Conservation (phyloP, 1,140 invertebrate genomes). For the Caenorhabditis latens region DNA sequence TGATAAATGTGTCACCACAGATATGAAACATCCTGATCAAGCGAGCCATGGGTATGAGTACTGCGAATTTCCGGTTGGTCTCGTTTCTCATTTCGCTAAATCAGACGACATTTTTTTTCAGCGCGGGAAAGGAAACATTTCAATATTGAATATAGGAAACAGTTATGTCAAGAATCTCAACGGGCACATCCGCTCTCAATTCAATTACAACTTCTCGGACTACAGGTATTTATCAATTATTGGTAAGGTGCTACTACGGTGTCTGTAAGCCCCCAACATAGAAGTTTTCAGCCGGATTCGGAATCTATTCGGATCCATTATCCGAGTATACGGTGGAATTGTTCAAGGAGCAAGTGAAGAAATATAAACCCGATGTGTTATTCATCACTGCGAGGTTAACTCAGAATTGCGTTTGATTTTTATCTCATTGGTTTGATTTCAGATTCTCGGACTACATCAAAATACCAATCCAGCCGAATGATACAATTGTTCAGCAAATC, state of each 20-base stretch:
- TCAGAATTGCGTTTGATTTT: background rate
- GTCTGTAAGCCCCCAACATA: background rate
- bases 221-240: background rate
- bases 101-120: background rate
- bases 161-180: slow-evolving; percentile 21
- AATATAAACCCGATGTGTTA: background rate
- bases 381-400: background rate
- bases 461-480: background rate
- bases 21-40: background rate
- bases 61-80: background rate
- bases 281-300: background rate
- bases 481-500: background rate
- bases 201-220: slow-evolving; percentile 8
- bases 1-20: background rate
- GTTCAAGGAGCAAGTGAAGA: background rate
- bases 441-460: background rate
- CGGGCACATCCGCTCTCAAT: background rate
- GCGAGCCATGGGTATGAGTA: background rate
- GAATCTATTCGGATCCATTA: background rate
- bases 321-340: background rate
- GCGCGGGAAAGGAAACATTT: background rate
- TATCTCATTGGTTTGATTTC: background rate
- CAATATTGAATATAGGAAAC: background rate
- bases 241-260: background rate
- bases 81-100: background rate